These are phyloP conservation scores for Dione juno DNA, from an alignment of 2,888 invertebrate genomes.

Conservation along the genomic window DNA sequence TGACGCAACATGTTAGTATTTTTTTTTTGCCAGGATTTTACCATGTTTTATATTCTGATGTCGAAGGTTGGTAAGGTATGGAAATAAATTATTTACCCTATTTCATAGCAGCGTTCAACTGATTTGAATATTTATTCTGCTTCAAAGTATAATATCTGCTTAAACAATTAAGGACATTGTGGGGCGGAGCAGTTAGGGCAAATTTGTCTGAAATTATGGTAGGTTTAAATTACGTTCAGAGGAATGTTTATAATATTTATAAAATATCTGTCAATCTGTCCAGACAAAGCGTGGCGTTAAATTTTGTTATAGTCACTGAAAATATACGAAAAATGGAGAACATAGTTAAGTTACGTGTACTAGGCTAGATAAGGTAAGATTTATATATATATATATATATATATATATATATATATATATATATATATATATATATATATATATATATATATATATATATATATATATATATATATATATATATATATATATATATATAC, in stretches of 20 bases:
- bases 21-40: slow-evolving; percentile 12
- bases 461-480: no score
- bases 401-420: no score
- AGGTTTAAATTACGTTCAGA: background rate
- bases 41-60: slow-evolving; percentile 10
- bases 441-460: no score
- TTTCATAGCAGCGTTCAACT: background rate
- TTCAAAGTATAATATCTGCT: background rate
- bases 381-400: no score
- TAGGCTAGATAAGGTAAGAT: background rate
- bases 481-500: no score
- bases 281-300: no score
- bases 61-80: background rate
- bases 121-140: background rate
- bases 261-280: background rate
- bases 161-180: background rate
- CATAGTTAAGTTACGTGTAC: background rate
- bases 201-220: background rate
- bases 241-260: background rate
- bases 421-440: no score
- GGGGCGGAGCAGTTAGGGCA: background rate
- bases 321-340: background rate
- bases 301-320: no score
- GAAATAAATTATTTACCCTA: background rate
- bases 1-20: slow-evolving; percentile 15